These are phyloP conservation scores for Poliocrania exsul DNA, from an alignment of 2,797 vertebrate species.

Conservation along the genomic window DNA sequence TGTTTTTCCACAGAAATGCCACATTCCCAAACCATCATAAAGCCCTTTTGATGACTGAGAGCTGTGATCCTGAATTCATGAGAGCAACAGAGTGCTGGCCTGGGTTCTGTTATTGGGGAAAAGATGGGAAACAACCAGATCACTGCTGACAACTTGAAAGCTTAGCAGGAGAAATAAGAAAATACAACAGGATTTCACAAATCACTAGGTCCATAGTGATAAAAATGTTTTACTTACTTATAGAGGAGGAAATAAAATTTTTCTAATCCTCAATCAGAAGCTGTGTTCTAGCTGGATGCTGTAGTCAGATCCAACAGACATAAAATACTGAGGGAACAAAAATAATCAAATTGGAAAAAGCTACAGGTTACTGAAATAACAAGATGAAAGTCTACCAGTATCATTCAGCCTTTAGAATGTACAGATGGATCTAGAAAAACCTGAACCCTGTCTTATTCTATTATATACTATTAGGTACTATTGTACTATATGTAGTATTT, in stretches of 20 bases:
- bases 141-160: slow-evolving; percentile 22
- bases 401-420: background rate
- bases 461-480: background rate
- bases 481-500: background rate
- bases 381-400: background rate
- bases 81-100: background rate
- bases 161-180: slow-evolving; percentile 11
- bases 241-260: slow-evolving; percentile 3
- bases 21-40: slow-evolving; percentile 3
- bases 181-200: slow-evolving; percentile 6
- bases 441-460: background rate
- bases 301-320: background rate
- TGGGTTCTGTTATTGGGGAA: slow-evolving; percentile 5
- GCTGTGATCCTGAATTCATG: slow-evolving; percentile 2
- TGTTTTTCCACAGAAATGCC: slow-evolving; percentile 15
- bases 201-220: background rate
- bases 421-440: background rate
- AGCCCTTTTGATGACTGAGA: slow-evolving; percentile 13
- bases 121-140: slow-evolving; percentile 38
- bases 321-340: background rate
- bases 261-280: background rate
- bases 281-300: background rate
- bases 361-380: background rate
- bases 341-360: background rate
- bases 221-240: slow-evolving; percentile 14